Percentiles rank a stretch among this genome's conserved stretches.
Evolutionary conservation across 2,888 invertebrate species (phyloP).

Genomic region (Esperia sulphurella): DNA sequence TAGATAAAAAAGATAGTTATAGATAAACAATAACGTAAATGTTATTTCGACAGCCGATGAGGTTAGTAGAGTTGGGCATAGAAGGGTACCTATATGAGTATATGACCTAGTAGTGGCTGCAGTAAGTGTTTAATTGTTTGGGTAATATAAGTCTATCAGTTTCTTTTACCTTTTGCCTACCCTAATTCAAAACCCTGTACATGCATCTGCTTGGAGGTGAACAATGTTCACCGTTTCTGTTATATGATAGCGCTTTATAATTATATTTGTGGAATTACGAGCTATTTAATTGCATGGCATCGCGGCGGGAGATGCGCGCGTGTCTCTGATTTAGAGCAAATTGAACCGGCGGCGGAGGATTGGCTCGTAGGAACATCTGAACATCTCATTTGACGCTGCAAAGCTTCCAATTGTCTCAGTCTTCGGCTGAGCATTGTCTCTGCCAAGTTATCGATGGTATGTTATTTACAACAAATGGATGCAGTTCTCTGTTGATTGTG

Average conservation of each 20-base stretch:
- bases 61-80: too few species aligned
- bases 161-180: too few species aligned
- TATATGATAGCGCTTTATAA: constrained; percentile 37
- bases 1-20: too few species aligned
- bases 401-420: constrained; percentile 65
- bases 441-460: constrained; percentile 37
- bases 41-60: too few species aligned
- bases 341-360: constrained; percentile 65
- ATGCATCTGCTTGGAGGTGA: neutral
- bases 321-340: constrained; percentile 70
- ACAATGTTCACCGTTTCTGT: neutral
- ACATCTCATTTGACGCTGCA: constrained; percentile 73
- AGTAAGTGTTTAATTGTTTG: too few species aligned
- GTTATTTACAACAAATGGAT: constrained; percentile 36
- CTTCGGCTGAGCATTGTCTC: constrained; percentile 48
- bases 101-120: too few species aligned
- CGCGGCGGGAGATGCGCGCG: constrained; percentile 32
- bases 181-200: too few species aligned
- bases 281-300: constrained; percentile 37
- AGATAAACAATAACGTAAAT: too few species aligned
- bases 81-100: too few species aligned
- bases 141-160: too few species aligned
- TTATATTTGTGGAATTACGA: constrained; percentile 39
- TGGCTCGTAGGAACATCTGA: constrained; percentile 54
- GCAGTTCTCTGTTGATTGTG: constrained; percentile 8